A percentile compares a stretch with the other conserved stretches of the same genome.
phyloP scores from a whole-genome alignment of 2,888 invertebrate genomes.

The Steinernema scapterisci region DNA sequence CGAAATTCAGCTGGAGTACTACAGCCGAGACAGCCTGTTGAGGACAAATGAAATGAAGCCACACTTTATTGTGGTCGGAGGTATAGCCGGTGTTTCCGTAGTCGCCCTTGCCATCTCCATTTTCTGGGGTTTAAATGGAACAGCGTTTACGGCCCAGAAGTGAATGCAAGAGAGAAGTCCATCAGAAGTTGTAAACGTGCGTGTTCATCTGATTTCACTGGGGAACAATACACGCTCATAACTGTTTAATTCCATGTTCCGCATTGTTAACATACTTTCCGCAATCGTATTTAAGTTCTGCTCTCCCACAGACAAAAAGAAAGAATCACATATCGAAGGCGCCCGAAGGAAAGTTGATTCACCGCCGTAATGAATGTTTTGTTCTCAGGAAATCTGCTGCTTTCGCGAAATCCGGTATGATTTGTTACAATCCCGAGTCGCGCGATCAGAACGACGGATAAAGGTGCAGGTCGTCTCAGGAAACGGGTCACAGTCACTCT shows the following conservation, averaged over 20 bases:
- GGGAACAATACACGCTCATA: background rate
- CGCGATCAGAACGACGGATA: conserved; percentile 22
- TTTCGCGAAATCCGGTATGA: conserved; percentile 24
- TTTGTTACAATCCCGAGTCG: conserved; percentile 28
- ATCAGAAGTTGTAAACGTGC: background rate
- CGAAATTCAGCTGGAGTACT: conserved; percentile 45
- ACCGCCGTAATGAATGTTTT: conserved; percentile 13
- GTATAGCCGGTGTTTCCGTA: conserved; percentile 48
- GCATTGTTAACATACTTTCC: conserved; percentile 31
- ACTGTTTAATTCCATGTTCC: background rate
- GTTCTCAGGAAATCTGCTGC: background rate
- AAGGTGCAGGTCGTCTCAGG: conserved; percentile 18
- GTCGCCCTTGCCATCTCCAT: conserved; percentile 37
- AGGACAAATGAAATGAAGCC: conserved; percentile 45
- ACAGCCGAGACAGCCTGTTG: conserved; percentile 45
- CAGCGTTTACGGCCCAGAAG: conserved; percentile 36
- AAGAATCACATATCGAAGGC: conserved; percentile 5
- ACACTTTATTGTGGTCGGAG: conserved; percentile 45
- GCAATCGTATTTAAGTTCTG: background rate
- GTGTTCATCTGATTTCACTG: background rate
- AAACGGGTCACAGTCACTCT: conserved; percentile 11
- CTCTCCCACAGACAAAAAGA: background rate
- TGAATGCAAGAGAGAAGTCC: conserved; percentile 16
- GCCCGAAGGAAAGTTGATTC: conserved; percentile 9
- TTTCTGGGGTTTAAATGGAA: conserved; percentile 46